Evolutionary conservation across 2,888 invertebrate genomes (phyloP), one percentile per base, ranked within the genome.

Genomic region (Salticus scenicus): DNA sequence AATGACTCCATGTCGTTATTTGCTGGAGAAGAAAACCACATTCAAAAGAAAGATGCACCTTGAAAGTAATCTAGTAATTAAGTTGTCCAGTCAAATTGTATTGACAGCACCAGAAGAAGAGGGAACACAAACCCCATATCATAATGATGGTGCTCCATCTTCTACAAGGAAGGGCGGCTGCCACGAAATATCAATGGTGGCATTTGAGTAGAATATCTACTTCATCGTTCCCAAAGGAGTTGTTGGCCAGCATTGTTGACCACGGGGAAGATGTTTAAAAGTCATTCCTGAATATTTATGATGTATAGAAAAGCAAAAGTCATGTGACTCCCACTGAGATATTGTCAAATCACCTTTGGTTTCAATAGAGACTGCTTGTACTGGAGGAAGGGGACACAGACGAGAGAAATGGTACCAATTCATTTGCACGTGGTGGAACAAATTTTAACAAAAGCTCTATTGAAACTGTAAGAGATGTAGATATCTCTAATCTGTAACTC

Each of bases 141-240:
- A 47, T 73, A 80, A 80, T 80, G 51, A 73, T 69, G n/a, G 74
- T 81, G 41, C 70, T 77, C 69, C 71, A 64, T 71, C 78, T 81
- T 81, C 74, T 1, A 81, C 51, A 57, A 64, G 33, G 66, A 28
- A 27, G 51, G 47, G 42, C 31, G 64, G 57, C 70, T 51, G 24
- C 42, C 27, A 41, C 1, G n/a, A 14, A 70, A 17, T 27, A 17
- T 41, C 30, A 28, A 41, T 24, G 20, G 24, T 63, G 69, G 69
- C 81, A 57, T 12, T 10, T 24, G 37, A 66, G 24, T 24, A 37
- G n/a, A 51, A 77, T 70, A 70, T 37, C 57, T 77, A 42, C 41
- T 27, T 24, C 33, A 78, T 80, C 66, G 74, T 28, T 42, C 66
- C 69, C 74, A 17, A 20, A 30, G 27, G 70, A 27, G 31, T 73